Evolutionary conservation across 2,888 invertebrate genomes (phyloP), one percentile per base, ranked within the genome.

Genomic region (Cabera pusaria): DNA sequence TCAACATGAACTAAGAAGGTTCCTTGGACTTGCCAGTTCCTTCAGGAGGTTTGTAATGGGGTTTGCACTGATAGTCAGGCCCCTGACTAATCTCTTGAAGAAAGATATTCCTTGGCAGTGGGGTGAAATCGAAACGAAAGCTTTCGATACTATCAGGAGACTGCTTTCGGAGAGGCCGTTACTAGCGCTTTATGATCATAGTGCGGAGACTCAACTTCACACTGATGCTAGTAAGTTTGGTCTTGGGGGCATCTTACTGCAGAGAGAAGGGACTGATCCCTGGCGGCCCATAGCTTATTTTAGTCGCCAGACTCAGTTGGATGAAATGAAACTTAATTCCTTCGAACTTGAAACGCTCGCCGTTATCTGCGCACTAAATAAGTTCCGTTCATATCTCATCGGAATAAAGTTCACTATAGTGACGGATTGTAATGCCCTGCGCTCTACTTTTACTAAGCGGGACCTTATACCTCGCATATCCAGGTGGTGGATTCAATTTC

Each of bases 31-130:
- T 0, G 36, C 66, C 0, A 49, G 56, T 6, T 70, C 50, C 20
- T 69, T 69, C 12, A 31, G 64, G n/a, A 16, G 56, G 1, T 70
- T 70, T n/a, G n/a, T n/a, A n/a, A n/a, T n/a, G n/a, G n/a, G n/a
- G n/a, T n/a, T n/a, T n/a, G n/a, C n/a, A 22, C n/a, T 18, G n/a
- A 18, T 27, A 18, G 19, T 6, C 6, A 10, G 27, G 3, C 27
- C 27, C 4, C 7, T 27, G 19, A 27, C 19, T 4, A 19, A 19
- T 8, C 19, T 27, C 4, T 19, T 27, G 6, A 27, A 27, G 27
- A 27, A 27, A 18, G 19, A 28, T n/a, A 3, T 7, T 1, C 5
- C 6, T n/a, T 28, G 28, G 28, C 6, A 8, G 11, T 27, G 27
- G 27, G 10, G 19, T 6, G 9, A 18, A 5, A 3, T 3, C 5